Base-by-base conservation (phyloP, 2,797 vertebrate species). In the Hirundo rustica region DNA sequence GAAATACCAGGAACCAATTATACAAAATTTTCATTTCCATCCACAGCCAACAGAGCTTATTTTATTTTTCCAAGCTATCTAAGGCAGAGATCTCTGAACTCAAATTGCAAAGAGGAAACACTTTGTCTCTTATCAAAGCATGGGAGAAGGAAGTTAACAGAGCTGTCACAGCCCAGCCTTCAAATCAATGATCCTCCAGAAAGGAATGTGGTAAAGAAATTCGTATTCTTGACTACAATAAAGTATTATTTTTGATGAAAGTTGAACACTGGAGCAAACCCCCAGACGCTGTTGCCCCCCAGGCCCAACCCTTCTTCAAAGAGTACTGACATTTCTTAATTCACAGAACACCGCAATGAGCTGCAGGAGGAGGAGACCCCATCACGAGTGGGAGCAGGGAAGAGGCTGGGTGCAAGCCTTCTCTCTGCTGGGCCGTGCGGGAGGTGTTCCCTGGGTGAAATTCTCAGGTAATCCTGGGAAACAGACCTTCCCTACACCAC, bases 1-100 rank as follows among this genome's bases (percentile, higher is more conserved):
- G 42, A 80, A 88, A 85, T 71, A 88, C 75, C 78, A 88, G 93
- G 93, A 95, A 92, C 87, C 67, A 83, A 71, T 96, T 93, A 83
- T 29, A 60, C 10, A 57, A 57, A 91, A 83, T 89, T 65, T 57
- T 74, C 14, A 80, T 89, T 95, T 92, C 84, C 45, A 54, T 47
- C 45, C 48, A 26, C 0, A 7, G 76, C 47, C 81, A 89, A 45
- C 62, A 79, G 8, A 61, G 5, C 32, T 78, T 40, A 26, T 71
- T 85, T 85, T 42, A 53, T 60, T 83, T 77, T 87, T 85, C 50
- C 53, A 77, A 44, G 30, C 32, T 91, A 87, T 85, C 94, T 92
- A 48, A 79, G 55, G 25, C 68, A 54, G 93, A 50, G 61, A 88
- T 93, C 87, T 95, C 48, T 47, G 65, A 85, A 88, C 91, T 85